A percentile compares a stretch with the other conserved stretches of the same genome.
Evolutionary conservation across 2,888 invertebrate genomes (phyloP).

Genomic region (Leucophenga maculata): DNA sequence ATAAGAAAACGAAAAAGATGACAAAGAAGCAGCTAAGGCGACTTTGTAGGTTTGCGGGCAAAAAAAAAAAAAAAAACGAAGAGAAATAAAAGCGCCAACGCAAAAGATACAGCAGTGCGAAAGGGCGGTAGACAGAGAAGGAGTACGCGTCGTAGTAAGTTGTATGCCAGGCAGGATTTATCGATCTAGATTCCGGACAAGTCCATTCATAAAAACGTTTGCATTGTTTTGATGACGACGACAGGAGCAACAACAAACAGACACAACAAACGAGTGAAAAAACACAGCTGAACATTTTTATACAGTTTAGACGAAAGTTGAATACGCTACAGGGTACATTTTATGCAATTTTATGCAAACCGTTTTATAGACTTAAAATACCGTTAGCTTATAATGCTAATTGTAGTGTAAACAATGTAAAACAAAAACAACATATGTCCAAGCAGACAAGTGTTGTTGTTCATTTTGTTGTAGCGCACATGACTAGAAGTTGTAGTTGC

Average conservation of each 20-base stretch:
- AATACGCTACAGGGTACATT: no score
- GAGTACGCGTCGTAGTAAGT: conserved; percentile 51
- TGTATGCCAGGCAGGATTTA: conserved; percentile 64
- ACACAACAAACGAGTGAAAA: background rate
- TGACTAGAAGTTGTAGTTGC: conserved; percentile 3
- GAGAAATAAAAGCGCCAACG: conserved; percentile 29
- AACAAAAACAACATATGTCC: conserved; percentile 24
- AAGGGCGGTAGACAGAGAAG: conserved; percentile 14
- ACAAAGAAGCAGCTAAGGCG: conserved; percentile 22
- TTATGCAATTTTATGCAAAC: no score
- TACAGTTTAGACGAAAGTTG: no score
- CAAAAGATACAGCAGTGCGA: conserved; percentile 8
- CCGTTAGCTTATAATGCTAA: no score
- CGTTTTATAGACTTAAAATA: background rate
- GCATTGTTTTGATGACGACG: conserved; percentile 60
- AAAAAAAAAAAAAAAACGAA: conserved; percentile 37
- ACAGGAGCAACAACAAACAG: conserved; percentile 30
- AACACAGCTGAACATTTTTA: background rate
- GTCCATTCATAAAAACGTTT: conserved; percentile 72
- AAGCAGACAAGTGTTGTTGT: conserved; percentile 18
- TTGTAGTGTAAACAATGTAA: conserved; percentile 40
- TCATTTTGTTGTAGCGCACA: conserved; percentile 31
- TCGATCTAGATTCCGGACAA: conserved; percentile 67
- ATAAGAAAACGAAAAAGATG: background rate
- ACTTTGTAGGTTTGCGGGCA: conserved; percentile 5